Conservation (phyloP, 2,888 invertebrate genomes). For the Tetrapedia diversipes region DNA sequence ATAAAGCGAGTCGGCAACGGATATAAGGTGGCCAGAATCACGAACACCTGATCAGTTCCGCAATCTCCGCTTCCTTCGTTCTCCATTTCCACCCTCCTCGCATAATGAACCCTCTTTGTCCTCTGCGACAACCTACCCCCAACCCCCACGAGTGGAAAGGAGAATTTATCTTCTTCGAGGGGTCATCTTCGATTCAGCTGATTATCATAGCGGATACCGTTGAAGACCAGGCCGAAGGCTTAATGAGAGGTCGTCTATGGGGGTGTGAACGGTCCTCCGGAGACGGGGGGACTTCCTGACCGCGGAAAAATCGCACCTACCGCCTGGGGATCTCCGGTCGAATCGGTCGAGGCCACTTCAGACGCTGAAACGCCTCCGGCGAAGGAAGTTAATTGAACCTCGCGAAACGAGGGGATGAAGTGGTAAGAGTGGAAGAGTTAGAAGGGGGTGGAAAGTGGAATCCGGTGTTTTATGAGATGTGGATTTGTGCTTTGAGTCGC, state of each 20-base stretch:
- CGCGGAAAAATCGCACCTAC: slow-evolving; percentile 44
- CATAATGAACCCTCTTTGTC: slow-evolving; percentile 73
- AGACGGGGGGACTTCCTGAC: not conserved
- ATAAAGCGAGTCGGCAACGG: slow-evolving; percentile 53
- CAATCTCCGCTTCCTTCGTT: slow-evolving; percentile 61
- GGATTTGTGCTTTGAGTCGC: no score
- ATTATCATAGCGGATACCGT: slow-evolving; percentile 66
- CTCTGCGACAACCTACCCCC: slow-evolving; percentile 8
- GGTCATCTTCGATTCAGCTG: slow-evolving; percentile 69
- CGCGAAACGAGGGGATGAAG: not conserved
- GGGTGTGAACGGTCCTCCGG: slow-evolving; percentile 44
- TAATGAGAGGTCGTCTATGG: slow-evolving; percentile 54
- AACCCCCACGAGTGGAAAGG: slow-evolving; percentile 17
- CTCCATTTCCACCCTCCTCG: slow-evolving; percentile 67
- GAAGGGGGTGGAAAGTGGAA: not conserved
- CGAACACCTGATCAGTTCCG: slow-evolving; percentile 29
- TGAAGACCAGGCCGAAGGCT: slow-evolving; percentile 9
- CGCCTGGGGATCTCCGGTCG: not conserved
- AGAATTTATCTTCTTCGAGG: slow-evolving; percentile 64
- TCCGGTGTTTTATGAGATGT: not conserved
- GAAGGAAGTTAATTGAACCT: slow-evolving; percentile 28
- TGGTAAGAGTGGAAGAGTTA: no score
- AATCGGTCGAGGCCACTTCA: not conserved
- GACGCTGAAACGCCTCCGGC: slow-evolving; percentile 2
- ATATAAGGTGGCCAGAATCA: slow-evolving; percentile 53